phyloP scores from a whole-genome alignment of 2,888 invertebrate genomes.

The Agrilus mali region DNA sequence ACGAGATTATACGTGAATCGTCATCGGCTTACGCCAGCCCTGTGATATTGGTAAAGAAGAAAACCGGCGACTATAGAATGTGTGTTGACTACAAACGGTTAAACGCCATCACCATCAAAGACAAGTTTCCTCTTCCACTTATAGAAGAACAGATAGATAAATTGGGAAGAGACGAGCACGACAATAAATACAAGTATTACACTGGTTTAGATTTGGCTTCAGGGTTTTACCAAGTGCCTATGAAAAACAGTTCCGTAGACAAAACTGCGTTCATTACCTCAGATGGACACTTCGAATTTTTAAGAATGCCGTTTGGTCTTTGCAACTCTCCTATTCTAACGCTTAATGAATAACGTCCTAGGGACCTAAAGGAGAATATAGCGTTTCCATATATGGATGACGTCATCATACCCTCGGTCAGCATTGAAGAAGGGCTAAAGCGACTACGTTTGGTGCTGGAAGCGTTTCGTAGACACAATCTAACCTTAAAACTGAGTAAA shows the following conservation, averaged over 20 bases:
- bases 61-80: neutral
- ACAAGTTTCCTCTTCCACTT: too few relatives aligned
- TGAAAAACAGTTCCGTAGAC: neutral
- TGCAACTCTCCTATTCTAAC: too few relatives aligned
- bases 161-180: too few relatives aligned
- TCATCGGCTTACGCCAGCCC: too few relatives aligned
- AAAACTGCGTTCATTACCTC: neutral
- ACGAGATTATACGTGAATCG: too few relatives aligned
- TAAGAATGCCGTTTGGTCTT: too few relatives aligned
- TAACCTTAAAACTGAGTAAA: slow-evolving; percentile 22
- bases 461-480: slow-evolving; percentile 14
- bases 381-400: neutral
- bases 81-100: neutral
- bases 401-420: neutral
- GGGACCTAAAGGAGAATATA: too few relatives aligned
- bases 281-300: too few relatives aligned
- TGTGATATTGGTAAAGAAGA: neutral
- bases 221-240: neutral
- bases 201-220: neutral
- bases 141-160: too few relatives aligned
- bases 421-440: neutral
- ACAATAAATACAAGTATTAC: too few relatives aligned
- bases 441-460: neutral
- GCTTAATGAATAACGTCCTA: too few relatives aligned
- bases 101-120: neutral